phyloP scores from a whole-genome alignment of 2,888 invertebrate genomes.

The Pristionchus exspectatus region DNA sequence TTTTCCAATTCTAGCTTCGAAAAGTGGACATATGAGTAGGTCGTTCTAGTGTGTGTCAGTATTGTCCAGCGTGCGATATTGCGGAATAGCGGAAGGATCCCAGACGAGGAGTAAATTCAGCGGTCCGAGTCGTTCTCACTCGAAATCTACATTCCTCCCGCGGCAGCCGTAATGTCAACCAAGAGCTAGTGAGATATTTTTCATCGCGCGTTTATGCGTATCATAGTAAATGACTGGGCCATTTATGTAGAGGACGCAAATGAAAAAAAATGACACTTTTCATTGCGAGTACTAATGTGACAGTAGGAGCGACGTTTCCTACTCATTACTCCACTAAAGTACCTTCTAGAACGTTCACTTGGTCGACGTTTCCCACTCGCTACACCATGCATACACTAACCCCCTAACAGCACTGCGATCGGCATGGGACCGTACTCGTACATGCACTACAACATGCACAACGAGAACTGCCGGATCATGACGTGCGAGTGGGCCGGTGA shows the following conservation, averaged over 20 bases:
- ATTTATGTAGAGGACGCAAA: no score
- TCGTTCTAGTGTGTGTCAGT: not conserved
- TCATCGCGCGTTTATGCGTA: not conserved
- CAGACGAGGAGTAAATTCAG: no score
- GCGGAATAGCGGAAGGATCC: no score
- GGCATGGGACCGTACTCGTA: conserved; percentile 45
- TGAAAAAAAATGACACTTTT: no score
- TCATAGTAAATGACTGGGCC: no score
- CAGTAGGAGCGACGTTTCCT: no score
- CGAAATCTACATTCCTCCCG: no score
- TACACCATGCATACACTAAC: not conserved
- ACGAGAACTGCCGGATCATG: conserved; percentile 33
- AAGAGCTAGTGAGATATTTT: not conserved
- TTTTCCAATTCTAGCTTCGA: not conserved
- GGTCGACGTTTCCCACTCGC: not conserved
- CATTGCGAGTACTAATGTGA: no score
- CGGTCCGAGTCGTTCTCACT: no score
- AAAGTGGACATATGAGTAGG: no score
- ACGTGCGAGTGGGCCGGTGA: conserved; percentile 39
- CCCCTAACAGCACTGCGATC: not conserved
- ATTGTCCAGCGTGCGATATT: no score
- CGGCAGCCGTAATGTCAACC: not conserved
- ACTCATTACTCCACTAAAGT: no score
- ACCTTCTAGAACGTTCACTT: not conserved
- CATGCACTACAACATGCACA: conserved; percentile 48